Evolutionary conservation across 2,113 vertebrate species (phyloP).

Genomic region (Noctilio leporinus): DNA sequence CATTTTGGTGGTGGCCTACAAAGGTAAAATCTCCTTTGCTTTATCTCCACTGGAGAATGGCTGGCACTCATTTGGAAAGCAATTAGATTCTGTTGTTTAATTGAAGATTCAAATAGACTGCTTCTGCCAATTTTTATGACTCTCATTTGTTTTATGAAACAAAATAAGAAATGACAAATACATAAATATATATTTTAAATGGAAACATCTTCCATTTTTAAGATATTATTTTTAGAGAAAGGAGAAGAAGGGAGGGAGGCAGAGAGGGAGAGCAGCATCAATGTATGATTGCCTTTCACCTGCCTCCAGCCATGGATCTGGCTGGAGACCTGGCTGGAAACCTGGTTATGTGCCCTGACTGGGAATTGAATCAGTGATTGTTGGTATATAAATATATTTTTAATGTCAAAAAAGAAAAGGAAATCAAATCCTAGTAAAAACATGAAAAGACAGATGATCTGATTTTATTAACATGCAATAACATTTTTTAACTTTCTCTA

Average conservation of each 20-base stretch:
- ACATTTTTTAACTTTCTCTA: not conserved
- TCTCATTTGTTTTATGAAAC: not conserved
- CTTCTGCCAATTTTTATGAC: not conserved
- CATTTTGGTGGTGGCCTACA: not conserved
- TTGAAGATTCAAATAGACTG: not conserved
- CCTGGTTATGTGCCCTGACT: too few species aligned
- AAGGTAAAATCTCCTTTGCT: not conserved
- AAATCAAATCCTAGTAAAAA: not conserved
- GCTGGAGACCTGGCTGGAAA: too few species aligned
- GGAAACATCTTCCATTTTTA: too few species aligned
- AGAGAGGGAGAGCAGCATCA: too few species aligned
- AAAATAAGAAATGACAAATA: not conserved
- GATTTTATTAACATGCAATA: not conserved
- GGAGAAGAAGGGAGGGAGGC: too few species aligned
- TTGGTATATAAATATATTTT: not conserved
- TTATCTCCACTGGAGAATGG: not conserved
- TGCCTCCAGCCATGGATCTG: too few species aligned
- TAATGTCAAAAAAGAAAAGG: not conserved
- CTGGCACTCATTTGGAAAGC: not conserved
- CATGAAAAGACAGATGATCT: not conserved
- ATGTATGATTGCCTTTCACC: too few species aligned
- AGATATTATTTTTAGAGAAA: too few species aligned
- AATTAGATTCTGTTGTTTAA: not conserved
- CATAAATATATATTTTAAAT: not conserved
- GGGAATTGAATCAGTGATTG: too few species aligned